Evolutionary conservation across 2,113 vertebrate genomes (phyloP).

Genomic region (Eretmochelys imbricata): DNA sequence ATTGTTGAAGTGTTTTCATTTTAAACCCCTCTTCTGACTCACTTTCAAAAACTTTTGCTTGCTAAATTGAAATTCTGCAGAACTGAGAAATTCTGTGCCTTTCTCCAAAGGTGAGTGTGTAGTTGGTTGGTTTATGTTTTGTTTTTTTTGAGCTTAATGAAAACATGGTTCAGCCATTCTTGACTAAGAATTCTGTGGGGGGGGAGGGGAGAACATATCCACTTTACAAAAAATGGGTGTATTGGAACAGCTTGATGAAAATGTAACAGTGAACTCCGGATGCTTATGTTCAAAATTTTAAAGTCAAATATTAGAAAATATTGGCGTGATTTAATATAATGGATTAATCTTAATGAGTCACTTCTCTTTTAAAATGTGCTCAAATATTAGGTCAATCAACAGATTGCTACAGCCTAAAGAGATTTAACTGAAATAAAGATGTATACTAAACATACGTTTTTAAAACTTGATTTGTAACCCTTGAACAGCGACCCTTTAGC

Average conservation of each 20-base stretch:
- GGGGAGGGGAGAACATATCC: not conserved
- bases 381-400: not conserved
- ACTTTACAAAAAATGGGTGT: not conserved
- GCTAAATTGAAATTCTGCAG: not conserved
- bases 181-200: not conserved
- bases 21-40: not conserved
- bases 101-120: not conserved
- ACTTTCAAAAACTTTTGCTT: not conserved
- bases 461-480: not conserved
- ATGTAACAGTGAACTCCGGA: not conserved
- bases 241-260: not conserved
- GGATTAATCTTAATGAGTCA: not conserved
- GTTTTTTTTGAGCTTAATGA: not conserved
- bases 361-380: not conserved
- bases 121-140: not conserved
- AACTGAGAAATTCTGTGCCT: not conserved
- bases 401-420: not conserved
- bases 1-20: not conserved
- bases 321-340: not conserved
- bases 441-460: not conserved
- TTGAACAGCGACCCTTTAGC: not conserved
- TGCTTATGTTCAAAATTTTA: too few species aligned
- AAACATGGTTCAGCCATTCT: not conserved
- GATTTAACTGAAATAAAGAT: not conserved
- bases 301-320: not conserved